These are phyloP conservation scores for Xanthia icteritia DNA, from an alignment of 2,888 invertebrate species.

Conservation along the genomic window DNA sequence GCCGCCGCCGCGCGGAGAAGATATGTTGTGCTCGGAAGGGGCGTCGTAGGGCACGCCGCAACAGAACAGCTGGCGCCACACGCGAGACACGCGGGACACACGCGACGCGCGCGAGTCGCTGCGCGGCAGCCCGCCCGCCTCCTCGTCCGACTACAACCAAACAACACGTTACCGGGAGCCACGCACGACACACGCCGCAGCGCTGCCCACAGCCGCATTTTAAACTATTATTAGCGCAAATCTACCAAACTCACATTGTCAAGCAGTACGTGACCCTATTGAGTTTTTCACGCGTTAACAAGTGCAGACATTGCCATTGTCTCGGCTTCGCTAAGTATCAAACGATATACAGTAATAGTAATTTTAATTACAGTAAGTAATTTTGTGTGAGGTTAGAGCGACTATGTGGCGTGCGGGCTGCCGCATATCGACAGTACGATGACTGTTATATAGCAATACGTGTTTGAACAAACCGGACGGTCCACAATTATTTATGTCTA, in stretches of 20 bases:
- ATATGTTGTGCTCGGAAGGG: slow-evolving; percentile 82
- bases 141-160: slow-evolving; percentile 85
- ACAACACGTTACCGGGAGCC: slow-evolving; percentile 49
- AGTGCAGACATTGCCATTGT: slow-evolving; percentile 1
- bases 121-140: slow-evolving; percentile 88
- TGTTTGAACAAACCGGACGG: background rate
- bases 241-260: slow-evolving; percentile 7
- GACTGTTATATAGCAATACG: background rate
- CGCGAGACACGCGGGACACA: slow-evolving; percentile 79
- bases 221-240: slow-evolving; percentile 3
- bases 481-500: background rate
- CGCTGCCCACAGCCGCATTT: slow-evolving; percentile 10
- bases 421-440: slow-evolving; percentile 64
- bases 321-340: slow-evolving; percentile 9
- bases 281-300: slow-evolving; percentile 10
- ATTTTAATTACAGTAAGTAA: slow-evolving; percentile 5
- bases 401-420: slow-evolving; percentile 75
- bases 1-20: slow-evolving; percentile 66
- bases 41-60: slow-evolving; percentile 82
- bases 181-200: slow-evolving; percentile 28
- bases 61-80: slow-evolving; percentile 84
- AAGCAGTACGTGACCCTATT: background rate
- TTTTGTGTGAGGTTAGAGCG: slow-evolving; percentile 35
- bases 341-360: background rate
- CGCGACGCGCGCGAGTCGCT: slow-evolving; percentile 76